phyloP scores from a whole-genome alignment of 2,113 vertebrate genomes.

The Ciconia maguari region DNA sequence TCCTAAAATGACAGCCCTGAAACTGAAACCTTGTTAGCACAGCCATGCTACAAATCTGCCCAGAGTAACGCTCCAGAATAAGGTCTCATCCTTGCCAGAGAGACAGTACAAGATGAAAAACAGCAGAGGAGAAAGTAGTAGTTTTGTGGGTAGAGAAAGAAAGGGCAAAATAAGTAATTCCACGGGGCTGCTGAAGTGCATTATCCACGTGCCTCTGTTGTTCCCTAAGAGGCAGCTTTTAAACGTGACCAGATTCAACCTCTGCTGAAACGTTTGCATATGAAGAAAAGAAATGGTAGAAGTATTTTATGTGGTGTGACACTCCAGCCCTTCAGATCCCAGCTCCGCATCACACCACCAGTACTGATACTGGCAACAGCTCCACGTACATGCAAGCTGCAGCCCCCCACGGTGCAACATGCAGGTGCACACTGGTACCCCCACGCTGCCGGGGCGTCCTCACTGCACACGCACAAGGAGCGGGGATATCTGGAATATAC shows the following conservation, averaged over 20 bases:
- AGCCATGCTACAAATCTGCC: not conserved
- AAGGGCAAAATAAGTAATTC: not conserved
- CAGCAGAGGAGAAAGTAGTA: not conserved
- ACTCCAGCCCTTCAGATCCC: not conserved
- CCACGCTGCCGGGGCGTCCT: accelerated
- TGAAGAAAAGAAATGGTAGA: not conserved
- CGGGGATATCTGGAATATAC: accelerated
- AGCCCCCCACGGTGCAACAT: not conserved
- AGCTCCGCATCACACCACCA: not conserved
- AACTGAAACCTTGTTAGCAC: not conserved
- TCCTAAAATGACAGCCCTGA: not conserved
- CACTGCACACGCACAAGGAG: accelerated
- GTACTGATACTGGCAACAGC: not conserved
- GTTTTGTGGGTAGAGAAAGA: not conserved
- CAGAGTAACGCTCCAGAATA: not conserved
- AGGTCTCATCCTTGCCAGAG: not conserved
- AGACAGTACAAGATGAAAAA: not conserved
- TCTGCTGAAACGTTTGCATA: accelerated
- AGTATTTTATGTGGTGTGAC: too few species aligned
- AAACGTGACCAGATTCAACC: not conserved
- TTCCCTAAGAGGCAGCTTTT: not conserved
- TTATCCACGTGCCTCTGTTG: not conserved
- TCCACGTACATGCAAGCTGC: accelerated
- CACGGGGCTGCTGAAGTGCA: not conserved
- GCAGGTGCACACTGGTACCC: accelerated